Percentiles rank a stretch among this genome's conserved stretches.
These are phyloP conservation scores for Mellivora capensis DNA, from an alignment of 2,113 vertebrate genomes.

Conservation along the genomic window DNA sequence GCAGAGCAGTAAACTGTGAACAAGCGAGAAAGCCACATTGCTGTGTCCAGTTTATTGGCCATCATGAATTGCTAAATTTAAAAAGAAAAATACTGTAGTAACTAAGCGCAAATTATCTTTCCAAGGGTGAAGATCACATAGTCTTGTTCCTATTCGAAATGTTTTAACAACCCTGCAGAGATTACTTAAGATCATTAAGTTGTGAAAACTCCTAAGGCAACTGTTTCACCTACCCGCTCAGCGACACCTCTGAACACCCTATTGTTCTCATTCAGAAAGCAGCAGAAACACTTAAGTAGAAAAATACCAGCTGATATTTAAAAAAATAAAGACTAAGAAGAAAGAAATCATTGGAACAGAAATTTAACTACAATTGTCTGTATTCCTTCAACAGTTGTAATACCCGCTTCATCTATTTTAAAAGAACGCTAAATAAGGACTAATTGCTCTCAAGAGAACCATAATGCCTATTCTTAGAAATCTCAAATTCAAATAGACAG, in stretches of 20 bases:
- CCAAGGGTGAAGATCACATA: background rate
- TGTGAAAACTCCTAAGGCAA: background rate
- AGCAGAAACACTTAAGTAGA: background rate
- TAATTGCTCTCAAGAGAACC: slow-evolving; percentile 38
- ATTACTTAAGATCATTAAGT: background rate
- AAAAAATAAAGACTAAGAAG: background rate
- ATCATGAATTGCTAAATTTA: slow-evolving; percentile 93
- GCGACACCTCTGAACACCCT: background rate
- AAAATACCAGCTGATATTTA: background rate
- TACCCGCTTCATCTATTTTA: slow-evolving; percentile 19
- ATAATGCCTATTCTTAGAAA: slow-evolving; percentile 42
- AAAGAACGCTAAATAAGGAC: slow-evolving; percentile 39
- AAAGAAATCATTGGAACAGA: background rate
- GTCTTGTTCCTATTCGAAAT: background rate
- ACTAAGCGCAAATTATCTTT: background rate
- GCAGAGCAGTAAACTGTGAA: slow-evolving; percentile 98
- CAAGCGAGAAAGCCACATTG: slow-evolving; percentile 98
- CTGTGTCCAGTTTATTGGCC: slow-evolving; percentile 96
- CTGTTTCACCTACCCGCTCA: background rate
- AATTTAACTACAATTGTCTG: slow-evolving; percentile 8
- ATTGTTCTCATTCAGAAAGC: background rate
- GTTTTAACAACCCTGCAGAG: background rate
- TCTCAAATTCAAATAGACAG: background rate
- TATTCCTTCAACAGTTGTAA: slow-evolving; percentile 27
- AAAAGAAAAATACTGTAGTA: slow-evolving; percentile 46